Conservation (phyloP, 2,797 vertebrate genomes). For the Artibeus jamaicensis region DNA sequence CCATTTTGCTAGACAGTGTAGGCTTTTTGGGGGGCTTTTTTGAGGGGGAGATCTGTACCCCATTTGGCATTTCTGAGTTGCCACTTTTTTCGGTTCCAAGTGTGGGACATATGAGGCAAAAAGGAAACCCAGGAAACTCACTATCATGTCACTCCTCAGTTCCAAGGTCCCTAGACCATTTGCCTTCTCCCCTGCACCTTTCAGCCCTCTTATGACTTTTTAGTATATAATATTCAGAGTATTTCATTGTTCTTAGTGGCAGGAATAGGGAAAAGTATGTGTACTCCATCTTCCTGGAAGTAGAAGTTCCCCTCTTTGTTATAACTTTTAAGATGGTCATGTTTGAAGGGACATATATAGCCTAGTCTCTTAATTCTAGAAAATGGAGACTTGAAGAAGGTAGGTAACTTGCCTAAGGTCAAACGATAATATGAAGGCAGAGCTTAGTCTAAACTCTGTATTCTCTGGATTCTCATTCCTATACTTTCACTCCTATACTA, state of each 20-base stretch:
- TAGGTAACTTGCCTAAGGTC: background rate
- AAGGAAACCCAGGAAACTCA: constrained; percentile 7
- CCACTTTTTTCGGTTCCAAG: background rate
- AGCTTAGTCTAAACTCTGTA: background rate
- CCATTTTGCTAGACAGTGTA: background rate
- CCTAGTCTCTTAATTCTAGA: background rate
- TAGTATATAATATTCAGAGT: background rate
- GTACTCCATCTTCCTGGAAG: background rate
- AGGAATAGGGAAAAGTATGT: background rate
- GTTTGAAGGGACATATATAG: background rate
- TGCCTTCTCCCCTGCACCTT: background rate
- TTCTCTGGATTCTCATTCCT: background rate
- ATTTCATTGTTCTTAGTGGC: background rate
- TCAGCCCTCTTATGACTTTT: background rate
- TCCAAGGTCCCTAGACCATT: background rate
- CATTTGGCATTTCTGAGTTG: background rate
- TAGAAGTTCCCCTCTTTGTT: background rate
- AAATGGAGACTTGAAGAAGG: background rate
- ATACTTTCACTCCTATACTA: background rate
- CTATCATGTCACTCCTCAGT: background rate
- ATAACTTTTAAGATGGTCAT: constrained; percentile 31
- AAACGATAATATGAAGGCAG: background rate
- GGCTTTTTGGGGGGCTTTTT: background rate
- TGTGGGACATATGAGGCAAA: constrained; percentile 6
- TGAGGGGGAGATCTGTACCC: background rate